These are phyloP conservation scores for Diadegma fenestrale DNA, from an alignment of 2,888 invertebrate species.

Conservation along the genomic window DNA sequence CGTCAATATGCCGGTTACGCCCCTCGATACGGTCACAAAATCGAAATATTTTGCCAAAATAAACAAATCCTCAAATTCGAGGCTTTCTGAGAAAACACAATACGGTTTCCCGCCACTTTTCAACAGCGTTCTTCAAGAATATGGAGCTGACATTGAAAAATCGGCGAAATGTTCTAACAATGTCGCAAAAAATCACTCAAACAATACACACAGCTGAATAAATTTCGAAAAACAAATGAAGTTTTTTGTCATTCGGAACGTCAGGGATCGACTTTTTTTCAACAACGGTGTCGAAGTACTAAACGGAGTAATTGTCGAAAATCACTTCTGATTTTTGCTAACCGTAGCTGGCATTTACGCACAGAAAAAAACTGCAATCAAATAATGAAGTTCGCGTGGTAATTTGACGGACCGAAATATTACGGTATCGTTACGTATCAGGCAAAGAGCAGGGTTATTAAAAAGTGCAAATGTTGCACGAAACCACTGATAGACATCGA, in stretches of 20 bases:
- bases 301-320: background rate
- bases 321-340: background rate
- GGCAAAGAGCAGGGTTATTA: background rate
- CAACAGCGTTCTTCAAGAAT: background rate
- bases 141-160: background rate
- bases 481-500: slow-evolving; percentile 9
- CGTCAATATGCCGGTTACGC: slow-evolving; percentile 23
- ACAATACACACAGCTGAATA: background rate
- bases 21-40: background rate
- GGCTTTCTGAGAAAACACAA: background rate
- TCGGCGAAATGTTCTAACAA: background rate
- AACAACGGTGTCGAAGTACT: background rate
- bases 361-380: background rate
- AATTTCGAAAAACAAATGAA: background rate
- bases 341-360: background rate
- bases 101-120: slow-evolving; percentile 4
- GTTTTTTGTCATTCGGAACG: background rate
- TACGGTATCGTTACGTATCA: slow-evolving; percentile 25
- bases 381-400: background rate
- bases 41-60: background rate
- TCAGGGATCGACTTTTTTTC: background rate
- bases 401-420: background rate
- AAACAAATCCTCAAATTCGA: background rate
- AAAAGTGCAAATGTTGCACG: background rate
- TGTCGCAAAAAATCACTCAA: background rate